Percentiles rank a stretch among this genome's conserved stretches.
Evolutionary conservation across 2,797 vertebrate species (phyloP).

Genomic region (Falco rusticolus): DNA sequence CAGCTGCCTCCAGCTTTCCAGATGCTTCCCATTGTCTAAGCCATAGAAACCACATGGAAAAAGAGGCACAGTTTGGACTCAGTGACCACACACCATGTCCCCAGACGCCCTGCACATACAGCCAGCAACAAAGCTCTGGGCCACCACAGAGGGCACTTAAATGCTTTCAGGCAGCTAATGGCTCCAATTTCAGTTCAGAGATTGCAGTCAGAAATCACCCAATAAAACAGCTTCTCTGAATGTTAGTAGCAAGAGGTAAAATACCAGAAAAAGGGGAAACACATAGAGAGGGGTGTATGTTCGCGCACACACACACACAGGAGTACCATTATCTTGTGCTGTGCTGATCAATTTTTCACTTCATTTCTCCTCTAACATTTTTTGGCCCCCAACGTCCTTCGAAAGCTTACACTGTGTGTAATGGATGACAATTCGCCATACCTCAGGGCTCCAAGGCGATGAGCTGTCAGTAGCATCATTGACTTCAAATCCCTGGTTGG

Average conservation of each 20-base stretch:
- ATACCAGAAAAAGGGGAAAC: background rate
- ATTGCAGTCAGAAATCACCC: background rate
- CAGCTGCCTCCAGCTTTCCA: background rate
- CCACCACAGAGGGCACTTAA: background rate
- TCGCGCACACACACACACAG: background rate
- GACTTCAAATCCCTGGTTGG: constrained; percentile 76
- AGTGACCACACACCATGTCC: background rate
- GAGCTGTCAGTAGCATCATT: constrained; percentile 84
- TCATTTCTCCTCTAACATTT: background rate
- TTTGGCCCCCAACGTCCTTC: background rate
- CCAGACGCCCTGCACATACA: background rate
- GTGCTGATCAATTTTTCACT: constrained; percentile 5
- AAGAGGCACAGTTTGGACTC: background rate
- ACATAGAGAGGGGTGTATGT: background rate
- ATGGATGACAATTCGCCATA: constrained; percentile 58
- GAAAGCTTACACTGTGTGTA: background rate
- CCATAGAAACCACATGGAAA: background rate
- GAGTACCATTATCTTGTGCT: background rate
- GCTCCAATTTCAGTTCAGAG: background rate
- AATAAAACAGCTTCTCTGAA: background rate
- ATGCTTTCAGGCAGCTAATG: background rate
- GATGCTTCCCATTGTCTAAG: background rate
- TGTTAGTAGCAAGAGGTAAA: background rate
- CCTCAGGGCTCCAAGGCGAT: constrained; percentile 89
- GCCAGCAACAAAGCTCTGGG: background rate